Conservation (phyloP, 1,140 invertebrate genomes). For the Luehdorfia chinensis region DNA sequence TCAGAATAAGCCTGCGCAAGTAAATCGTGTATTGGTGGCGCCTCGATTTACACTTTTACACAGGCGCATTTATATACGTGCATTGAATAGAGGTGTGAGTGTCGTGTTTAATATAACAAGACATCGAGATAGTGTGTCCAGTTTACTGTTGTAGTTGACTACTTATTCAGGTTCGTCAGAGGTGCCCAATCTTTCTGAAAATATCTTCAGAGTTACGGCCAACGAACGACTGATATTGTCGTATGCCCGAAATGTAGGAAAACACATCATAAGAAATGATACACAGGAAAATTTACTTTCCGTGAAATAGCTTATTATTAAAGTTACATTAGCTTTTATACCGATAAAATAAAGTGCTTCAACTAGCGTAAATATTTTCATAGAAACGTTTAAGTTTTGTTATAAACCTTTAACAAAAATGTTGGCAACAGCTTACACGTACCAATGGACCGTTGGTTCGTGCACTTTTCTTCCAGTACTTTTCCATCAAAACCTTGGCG, state of each 20-base stretch:
- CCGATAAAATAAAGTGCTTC: no score
- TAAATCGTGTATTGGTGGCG: slow-evolving; percentile 23
- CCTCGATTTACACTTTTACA: slow-evolving; percentile 42
- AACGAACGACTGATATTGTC: background rate
- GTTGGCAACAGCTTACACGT: slow-evolving; percentile 28
- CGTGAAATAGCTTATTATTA: no score
- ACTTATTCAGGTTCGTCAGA: slow-evolving; percentile 41
- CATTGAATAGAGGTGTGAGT: slow-evolving; percentile 20
- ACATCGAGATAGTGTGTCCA: slow-evolving; percentile 29
- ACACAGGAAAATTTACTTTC: no score
- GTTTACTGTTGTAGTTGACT: slow-evolving; percentile 28
- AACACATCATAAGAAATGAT: background rate
- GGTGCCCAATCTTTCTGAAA: slow-evolving; percentile 43
- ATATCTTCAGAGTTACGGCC: slow-evolving; percentile 23
- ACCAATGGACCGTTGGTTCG: slow-evolving; percentile 29
- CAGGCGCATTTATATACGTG: slow-evolving; percentile 24
- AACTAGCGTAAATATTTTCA: no score
- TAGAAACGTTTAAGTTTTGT: no score
- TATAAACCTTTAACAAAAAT: slow-evolving; percentile 23
- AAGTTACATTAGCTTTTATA: no score
- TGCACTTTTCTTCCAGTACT: slow-evolving; percentile 54
- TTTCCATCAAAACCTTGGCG: slow-evolving; percentile 47
- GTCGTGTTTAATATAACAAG: slow-evolving; percentile 28
- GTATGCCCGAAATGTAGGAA: no score
- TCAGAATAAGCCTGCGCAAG: slow-evolving; percentile 11